Evolutionary conservation across 2,797 vertebrate species (phyloP), one percentile per base, ranked within the genome.

Genomic region (Lagocephalus sceleratus): DNA sequence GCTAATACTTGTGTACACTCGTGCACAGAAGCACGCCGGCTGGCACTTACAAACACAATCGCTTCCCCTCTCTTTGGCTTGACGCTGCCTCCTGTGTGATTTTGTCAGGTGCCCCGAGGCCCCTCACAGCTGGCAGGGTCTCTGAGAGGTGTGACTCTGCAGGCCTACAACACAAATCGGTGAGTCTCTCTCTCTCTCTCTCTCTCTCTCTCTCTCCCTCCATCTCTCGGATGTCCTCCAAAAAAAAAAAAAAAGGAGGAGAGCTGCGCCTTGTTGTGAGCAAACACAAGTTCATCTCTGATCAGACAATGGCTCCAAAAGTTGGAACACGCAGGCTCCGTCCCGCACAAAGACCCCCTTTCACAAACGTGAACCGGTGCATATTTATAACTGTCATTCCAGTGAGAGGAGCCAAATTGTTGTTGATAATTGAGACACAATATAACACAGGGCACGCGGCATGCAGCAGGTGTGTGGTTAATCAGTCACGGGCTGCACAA

Each of bases 31-130:
- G 10, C 55, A 43, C n/a, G 49, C 48, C 57, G 52, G 49, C 45
- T 17, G 32, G 43, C 60, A 39, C 47, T 61, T 56, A 48, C 67
- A 66, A 21, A 60, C 54, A 64, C 60, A 61, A 53, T 53, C 22
- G 55, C 61, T 65, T 77, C 74, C 75, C 70, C 63, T 68, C 14
- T 49, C 39, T 71, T 46, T 17, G 16, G 60, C 50, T 40, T 71
- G 64, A 80, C 20, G 56, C 52, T 58, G 58, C 60, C 32, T 61
- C 51, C 43, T 91, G 83, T 93, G 89, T 81, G 91, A 84, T 90
- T 85, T 89, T 92, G 86, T 91, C 92, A 95, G 93, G 87, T 83
- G 87, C 87, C 85, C 78, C 82, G 79, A 85, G 88, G 90, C 87
- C 88, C 84, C 81, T 77, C 89, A 90, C 92, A 92, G 90, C 91